These are phyloP conservation scores for Nudaria mundana DNA, from an alignment of 2,888 invertebrate genomes.

Conservation along the genomic window DNA sequence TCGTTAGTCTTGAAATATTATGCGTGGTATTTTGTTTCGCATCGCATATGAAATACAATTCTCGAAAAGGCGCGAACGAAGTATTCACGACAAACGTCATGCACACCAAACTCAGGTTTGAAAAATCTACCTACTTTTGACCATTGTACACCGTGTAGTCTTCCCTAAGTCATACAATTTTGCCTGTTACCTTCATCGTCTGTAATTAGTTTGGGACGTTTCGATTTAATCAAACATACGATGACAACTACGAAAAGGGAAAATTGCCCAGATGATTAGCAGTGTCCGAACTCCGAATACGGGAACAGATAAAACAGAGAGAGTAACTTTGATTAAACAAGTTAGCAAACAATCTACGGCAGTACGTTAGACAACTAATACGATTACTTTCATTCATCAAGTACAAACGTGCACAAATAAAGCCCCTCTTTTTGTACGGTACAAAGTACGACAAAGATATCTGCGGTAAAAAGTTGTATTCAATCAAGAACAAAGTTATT, in stretches of 20 bases:
- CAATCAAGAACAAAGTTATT: too few species aligned
- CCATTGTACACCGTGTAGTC: too few species aligned
- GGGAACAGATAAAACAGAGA: not conserved
- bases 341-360: not conserved
- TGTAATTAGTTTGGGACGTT: slow-evolving; percentile 16
- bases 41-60: slow-evolving; percentile 30
- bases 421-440: too few species aligned
- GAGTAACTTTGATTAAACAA: not conserved
- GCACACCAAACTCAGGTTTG: slow-evolving; percentile 28
- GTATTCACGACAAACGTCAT: slow-evolving; percentile 21
- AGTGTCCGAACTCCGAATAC: not conserved
- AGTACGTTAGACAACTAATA: too few species aligned
- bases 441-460: too few species aligned
- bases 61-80: slow-evolving; percentile 25
- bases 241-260: not conserved
- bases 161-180: too few species aligned
- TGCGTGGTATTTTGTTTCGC: slow-evolving; percentile 19
- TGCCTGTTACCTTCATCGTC: too few species aligned
- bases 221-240: slow-evolving; percentile 3
- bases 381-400: too few species aligned
- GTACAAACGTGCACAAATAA: too few species aligned
- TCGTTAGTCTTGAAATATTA: slow-evolving; percentile 14
- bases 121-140: slow-evolving; percentile 37
- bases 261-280: not conserved
- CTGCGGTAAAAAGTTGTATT: too few species aligned